These are phyloP conservation scores for Drosophila saltans DNA, from an alignment of 1,140 invertebrate genomes.

Conservation along the genomic window DNA sequence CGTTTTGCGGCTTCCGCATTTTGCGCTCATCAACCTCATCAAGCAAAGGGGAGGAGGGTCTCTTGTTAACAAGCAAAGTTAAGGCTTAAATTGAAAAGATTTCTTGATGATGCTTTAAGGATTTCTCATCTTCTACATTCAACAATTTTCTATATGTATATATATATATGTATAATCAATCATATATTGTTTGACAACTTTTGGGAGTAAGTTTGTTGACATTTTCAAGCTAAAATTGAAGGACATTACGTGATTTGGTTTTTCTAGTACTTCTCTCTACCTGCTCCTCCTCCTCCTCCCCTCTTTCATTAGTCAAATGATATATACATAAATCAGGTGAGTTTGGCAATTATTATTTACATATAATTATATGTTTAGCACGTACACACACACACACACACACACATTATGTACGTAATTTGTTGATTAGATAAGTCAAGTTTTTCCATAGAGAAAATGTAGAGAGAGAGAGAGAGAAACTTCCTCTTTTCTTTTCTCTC, in stretches of 20 bases:
- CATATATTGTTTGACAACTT: conserved; percentile 5
- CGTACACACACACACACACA: conserved; percentile 14
- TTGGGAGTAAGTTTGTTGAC: not conserved
- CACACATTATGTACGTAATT: conserved; percentile 27
- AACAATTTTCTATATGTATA: too few species aligned
- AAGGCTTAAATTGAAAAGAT: too few species aligned
- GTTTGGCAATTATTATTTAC: conserved; percentile 36
- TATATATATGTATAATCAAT: not conserved
- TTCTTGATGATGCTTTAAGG: too few species aligned
- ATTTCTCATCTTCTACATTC: too few species aligned
- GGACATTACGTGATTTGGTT: conserved; percentile 4
- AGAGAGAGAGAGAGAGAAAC: not conserved
- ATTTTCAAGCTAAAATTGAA: not conserved
- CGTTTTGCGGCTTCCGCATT: conserved; percentile 23
- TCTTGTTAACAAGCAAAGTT: too few species aligned
- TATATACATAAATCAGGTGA: conserved; percentile 42
- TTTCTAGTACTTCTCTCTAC: too few species aligned
- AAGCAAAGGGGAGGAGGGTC: too few species aligned
- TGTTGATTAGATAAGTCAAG: conserved; percentile 44
- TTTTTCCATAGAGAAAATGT: not conserved
- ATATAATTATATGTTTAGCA: conserved; percentile 23
- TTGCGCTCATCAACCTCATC: not conserved
- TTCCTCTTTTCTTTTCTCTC: not conserved
- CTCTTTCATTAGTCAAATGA: not conserved
- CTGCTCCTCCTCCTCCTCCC: not conserved